Evolutionary conservation across 53 echinoderm and acorn worm genomes (phyloP).

Genomic region (Temnopleurus reevesii): DNA sequence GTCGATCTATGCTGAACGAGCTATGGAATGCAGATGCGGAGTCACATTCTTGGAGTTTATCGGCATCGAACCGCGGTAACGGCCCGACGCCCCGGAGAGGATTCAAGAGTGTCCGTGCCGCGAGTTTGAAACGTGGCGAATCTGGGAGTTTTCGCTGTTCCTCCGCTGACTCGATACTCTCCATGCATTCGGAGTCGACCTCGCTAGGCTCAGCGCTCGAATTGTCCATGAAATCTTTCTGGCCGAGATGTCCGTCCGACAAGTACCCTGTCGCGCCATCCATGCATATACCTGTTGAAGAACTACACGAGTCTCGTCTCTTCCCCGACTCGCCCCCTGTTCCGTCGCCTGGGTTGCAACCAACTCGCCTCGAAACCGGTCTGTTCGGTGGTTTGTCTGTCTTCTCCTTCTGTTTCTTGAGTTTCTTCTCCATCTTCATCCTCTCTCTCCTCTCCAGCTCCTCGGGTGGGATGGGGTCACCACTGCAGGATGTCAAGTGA

Average conservation of each 20-base stretch:
- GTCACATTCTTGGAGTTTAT: constrained; percentile 57
- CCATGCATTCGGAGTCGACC: constrained; percentile 41
- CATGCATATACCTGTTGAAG: not conserved
- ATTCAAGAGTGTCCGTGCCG: constrained; percentile 24
- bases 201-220: constrained; percentile 50
- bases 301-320: not conserved
- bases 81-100: constrained; percentile 29
- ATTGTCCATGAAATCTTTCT: constrained; percentile 55
- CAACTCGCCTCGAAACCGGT: constrained; percentile 40
- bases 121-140: constrained; percentile 35
- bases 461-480: constrained; percentile 90
- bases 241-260: constrained; percentile 48
- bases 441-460: constrained; percentile 86
- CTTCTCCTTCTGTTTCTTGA: constrained; percentile 85
- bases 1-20: constrained; percentile 89
- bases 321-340: not conserved
- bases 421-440: constrained; percentile 77
- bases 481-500: constrained; percentile 91
- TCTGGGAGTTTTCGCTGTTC: constrained; percentile 22
- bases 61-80: constrained; percentile 22
- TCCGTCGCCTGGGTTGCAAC: not conserved
- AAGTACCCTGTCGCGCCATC: constrained; percentile 20
- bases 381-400: constrained; percentile 53
- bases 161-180: constrained; percentile 5
- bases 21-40: constrained; percentile 77